A percentile compares a stretch with the other conserved stretches of the same genome.
Conservation (phyloP, 2,888 invertebrate species). For the Antheraea yamamai region DNA sequence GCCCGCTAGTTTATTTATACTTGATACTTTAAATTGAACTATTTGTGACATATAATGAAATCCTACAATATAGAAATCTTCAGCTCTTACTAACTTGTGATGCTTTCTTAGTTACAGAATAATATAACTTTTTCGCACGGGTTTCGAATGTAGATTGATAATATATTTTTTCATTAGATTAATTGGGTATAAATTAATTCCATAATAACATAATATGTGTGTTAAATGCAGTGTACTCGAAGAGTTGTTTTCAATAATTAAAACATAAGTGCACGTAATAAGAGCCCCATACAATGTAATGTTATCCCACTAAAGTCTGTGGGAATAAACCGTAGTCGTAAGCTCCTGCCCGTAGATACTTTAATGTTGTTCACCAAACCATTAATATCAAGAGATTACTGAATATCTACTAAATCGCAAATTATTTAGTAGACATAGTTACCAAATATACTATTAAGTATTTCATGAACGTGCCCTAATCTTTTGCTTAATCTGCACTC, state of each 20-base stretch:
- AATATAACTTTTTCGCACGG: no score
- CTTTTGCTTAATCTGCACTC: no score
- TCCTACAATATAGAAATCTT: no score
- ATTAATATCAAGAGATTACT: conserved; percentile 11
- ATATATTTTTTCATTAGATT: background rate
- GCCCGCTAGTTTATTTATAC: no score
- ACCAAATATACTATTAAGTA: background rate
- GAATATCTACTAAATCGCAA: background rate
- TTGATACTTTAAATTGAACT: no score
- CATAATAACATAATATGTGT: background rate
- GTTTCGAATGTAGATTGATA: no score
- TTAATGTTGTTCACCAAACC: conserved; percentile 22
- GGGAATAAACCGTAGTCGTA: conserved; percentile 24
- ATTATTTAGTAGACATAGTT: background rate
- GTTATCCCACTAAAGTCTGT: conserved; percentile 19
- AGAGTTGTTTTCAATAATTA: background rate
- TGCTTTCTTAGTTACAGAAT: no score
- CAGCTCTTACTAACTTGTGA: no score
- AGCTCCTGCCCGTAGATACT: conserved; percentile 24
- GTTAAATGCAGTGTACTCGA: conserved; percentile 7
- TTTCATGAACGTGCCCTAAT: no score
- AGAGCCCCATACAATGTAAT: conserved; percentile 20
- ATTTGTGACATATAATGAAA: no score
- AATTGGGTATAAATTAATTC: background rate
- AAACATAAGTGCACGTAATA: conserved; percentile 7